Conservation (phyloP, 1,140 invertebrate genomes). For the Apis cerana region DNA sequence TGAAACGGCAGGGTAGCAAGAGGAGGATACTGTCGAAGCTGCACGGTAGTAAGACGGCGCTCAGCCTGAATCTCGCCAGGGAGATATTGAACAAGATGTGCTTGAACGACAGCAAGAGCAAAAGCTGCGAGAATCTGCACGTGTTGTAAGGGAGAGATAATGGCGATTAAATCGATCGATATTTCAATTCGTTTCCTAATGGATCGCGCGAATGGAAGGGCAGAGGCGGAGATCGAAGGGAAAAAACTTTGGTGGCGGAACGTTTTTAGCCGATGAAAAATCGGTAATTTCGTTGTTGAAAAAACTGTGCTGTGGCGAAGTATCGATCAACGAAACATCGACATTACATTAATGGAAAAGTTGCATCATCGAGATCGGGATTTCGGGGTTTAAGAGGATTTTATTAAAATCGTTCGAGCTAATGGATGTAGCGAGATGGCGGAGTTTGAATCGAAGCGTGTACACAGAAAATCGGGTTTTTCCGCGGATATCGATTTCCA, state of each 20-base stretch:
- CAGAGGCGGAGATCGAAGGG: not conserved
- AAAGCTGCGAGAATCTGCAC: slow-evolving; percentile 95
- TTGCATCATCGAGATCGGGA: not conserved
- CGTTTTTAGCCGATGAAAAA: not conserved
- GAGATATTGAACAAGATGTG: slow-evolving; percentile 93
- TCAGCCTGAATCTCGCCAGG: slow-evolving; percentile 88
- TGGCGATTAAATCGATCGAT: not conserved
- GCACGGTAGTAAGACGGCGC: slow-evolving; percentile 85
- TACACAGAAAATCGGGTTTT: not conserved
- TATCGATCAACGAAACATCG: not conserved
- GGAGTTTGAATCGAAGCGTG: not conserved
- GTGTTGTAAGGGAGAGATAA: slow-evolving; percentile 85
- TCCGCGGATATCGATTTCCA: not conserved
- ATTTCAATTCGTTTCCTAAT: not conserved
- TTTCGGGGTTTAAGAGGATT: not conserved
- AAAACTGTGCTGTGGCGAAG: not conserved
- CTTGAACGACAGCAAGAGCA: slow-evolving; percentile 92
- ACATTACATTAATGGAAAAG: not conserved
- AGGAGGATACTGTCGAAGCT: slow-evolving; percentile 83
- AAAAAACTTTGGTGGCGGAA: not conserved
- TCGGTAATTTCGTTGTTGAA: not conserved
- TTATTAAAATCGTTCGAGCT: not conserved
- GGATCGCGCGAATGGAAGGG: too few relatives aligned
- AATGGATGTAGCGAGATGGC: not conserved
- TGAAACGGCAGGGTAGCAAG: slow-evolving; percentile 79